A percentile compares a stretch with the other conserved stretches of the same genome.
These are phyloP conservation scores for Syncerus caffer DNA, from an alignment of 2,797 vertebrate genomes.

Conservation along the genomic window DNA sequence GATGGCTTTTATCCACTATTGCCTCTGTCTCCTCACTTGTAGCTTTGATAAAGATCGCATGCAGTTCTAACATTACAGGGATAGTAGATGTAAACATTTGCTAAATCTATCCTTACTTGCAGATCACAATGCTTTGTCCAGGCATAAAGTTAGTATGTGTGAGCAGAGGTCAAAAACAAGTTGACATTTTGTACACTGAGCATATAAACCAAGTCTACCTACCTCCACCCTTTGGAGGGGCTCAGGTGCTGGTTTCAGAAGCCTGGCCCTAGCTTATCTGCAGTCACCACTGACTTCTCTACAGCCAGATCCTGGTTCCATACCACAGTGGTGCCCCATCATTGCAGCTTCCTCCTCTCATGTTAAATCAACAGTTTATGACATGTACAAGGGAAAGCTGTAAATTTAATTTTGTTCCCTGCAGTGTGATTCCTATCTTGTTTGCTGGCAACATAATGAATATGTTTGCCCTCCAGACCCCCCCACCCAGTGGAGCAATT, in stretches of 20 bases:
- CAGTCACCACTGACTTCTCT: constrained; percentile 43
- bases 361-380: constrained; percentile 87
- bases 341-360: constrained; percentile 75
- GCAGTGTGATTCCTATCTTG: constrained; percentile 82
- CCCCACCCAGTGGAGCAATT: constrained; percentile 81
- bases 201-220: background rate
- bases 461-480: constrained; percentile 83
- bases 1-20: background rate
- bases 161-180: background rate
- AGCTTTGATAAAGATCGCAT: background rate
- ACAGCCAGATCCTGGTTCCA: constrained; percentile 27
- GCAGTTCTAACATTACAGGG: background rate
- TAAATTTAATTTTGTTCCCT: constrained; percentile 88
- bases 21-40: background rate
- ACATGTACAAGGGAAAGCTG: constrained; percentile 84
- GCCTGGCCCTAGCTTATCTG: background rate
- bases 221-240: background rate
- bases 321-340: constrained; percentile 56
- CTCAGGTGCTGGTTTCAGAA: background rate
- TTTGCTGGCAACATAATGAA: constrained; percentile 85
- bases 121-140: background rate
- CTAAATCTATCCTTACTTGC: background rate
- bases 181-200: background rate
- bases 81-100: background rate
- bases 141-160: background rate